Evolutionary conservation across 2,888 invertebrate genomes (phyloP), one percentile per base, ranked within the genome.

Genomic region (Philonicus albiceps): DNA sequence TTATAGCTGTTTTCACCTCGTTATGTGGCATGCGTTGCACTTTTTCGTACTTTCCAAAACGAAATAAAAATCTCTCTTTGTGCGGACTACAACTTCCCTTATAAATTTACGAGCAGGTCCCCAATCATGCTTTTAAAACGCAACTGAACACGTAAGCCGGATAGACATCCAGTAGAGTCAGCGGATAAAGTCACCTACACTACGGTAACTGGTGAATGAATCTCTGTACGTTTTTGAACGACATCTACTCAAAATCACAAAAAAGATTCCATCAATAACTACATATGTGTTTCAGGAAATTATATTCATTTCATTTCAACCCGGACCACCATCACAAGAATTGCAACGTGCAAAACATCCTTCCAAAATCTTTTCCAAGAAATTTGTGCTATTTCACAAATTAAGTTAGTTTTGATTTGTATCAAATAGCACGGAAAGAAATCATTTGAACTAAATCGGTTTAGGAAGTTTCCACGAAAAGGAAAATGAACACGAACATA

Each of bases 1-100:
- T 81, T 81, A 55, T 34, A 22, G 64, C 31, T 81, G 81, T 81
- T 81, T 81, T 81, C 81, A 81, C 81, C 81, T 81, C 81, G 55
- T 81, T 64, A 37, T 76, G 22, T 30, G 49, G 27, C 64, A 27
- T 22, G 64, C 27, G 64, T 64, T 64, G 64, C 64, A 64, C 64
- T 64, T 64, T 64, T 64, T 64, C 64, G 22, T 64, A 22, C 22
- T 64, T 64, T 22, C 64, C 22, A 11, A 64, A 64, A 64, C 27
- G 22, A 64, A 64, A 64, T 11, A 64, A 11, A 22, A 64, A 64
- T 64, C 64, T 64, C 64, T 64, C 64, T 64, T 22, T 64, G 19
- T 22, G 64, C 64, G 22, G 22, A 22, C 64, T 64, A 19, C n/a
- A 22, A 64, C 19, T 64, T 64, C 64, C 27, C 19, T 64, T 64